These are phyloP conservation scores for Ancistrus triradiatus DNA, from an alignment of 2,113 vertebrate species.

Conservation along the genomic window DNA sequence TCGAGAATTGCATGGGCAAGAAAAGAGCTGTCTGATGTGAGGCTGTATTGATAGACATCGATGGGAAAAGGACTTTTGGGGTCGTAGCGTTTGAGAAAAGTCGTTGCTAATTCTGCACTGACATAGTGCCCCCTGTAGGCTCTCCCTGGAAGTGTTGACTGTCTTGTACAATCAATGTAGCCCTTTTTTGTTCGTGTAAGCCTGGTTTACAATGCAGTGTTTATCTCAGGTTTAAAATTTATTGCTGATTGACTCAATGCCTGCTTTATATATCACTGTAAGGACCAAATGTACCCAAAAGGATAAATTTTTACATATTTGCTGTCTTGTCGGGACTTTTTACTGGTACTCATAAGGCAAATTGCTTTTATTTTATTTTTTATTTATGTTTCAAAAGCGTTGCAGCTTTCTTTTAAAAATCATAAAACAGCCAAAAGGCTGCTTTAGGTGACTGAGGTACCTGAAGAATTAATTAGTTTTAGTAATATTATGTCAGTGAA, in stretches of 20 bases:
- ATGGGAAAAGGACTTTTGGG: not conserved
- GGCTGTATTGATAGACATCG: not conserved
- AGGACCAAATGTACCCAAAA: too few relatives aligned
- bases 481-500: too few relatives aligned
- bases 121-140: constrained; percentile 18
- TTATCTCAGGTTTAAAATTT: not conserved
- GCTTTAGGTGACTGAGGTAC: too few relatives aligned
- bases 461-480: not conserved
- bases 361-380: too few relatives aligned
- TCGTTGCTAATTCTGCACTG: not conserved
- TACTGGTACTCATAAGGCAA: too few relatives aligned
- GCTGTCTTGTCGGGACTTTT: too few relatives aligned
- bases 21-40: not conserved
- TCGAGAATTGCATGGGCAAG: not conserved
- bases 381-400: too few relatives aligned
- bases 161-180: not conserved
- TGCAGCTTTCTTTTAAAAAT: too few relatives aligned
- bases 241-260: too few relatives aligned
- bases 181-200: not conserved
- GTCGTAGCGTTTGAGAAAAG: not conserved
- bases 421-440: too few relatives aligned
- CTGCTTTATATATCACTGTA: not conserved
- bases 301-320: not conserved
- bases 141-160: constrained; percentile 3
- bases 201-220: not conserved